A percentile compares a stretch with the other conserved stretches of the same genome.
These are phyloP conservation scores for Leiothrix lutea DNA, from an alignment of 2,113 vertebrate genomes.

Conservation along the genomic window DNA sequence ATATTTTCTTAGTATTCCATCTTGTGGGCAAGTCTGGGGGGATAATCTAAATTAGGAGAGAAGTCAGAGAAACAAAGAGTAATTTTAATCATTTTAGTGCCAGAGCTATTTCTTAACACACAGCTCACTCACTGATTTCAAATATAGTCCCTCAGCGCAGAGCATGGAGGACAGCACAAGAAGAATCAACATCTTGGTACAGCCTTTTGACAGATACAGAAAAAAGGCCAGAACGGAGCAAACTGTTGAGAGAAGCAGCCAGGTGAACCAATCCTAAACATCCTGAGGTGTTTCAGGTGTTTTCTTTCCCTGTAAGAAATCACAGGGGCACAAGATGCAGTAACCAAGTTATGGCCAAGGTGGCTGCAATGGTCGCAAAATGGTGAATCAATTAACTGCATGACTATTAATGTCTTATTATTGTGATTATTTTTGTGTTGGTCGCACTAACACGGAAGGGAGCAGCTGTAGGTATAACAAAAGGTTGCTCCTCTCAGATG, in stretches of 20 bases:
- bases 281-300: background rate
- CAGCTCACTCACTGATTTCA: constrained; percentile 30
- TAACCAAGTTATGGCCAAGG: background rate
- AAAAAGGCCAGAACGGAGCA: background rate
- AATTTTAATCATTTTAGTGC: constrained; percentile 36
- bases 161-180: background rate
- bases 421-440: background rate
- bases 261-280: background rate
- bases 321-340: background rate
- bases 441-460: background rate
- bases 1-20: constrained; percentile 51
- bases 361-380: background rate
- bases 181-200: background rate
- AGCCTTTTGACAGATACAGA: background rate
- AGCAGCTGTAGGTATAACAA: constrained; percentile 42
- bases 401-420: background rate
- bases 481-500: constrained; percentile 31
- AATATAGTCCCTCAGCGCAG: background rate
- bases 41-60: constrained; percentile 55
- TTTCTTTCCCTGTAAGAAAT: background rate
- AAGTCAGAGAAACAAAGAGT: constrained; percentile 55
- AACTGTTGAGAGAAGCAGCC: background rate
- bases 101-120: constrained; percentile 62
- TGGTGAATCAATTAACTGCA: background rate
- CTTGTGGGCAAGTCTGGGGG: background rate